A percentile compares a stretch with the other conserved stretches of the same genome.
phyloP scores from a whole-genome alignment of 2,113 vertebrate genomes.

The Corythornis cristatus region DNA sequence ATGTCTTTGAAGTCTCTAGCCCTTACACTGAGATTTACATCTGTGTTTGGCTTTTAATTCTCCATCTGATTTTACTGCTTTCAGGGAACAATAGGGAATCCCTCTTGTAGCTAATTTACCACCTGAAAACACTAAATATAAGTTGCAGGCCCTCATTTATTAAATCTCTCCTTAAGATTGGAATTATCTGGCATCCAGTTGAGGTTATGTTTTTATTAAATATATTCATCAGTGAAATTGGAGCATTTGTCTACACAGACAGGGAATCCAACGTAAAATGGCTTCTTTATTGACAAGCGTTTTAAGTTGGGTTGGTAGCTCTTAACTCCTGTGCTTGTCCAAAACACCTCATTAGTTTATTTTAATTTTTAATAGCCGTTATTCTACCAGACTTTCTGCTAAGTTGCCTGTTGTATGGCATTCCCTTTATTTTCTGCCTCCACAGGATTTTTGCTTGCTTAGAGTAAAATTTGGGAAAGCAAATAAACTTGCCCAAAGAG shows the following conservation, averaged over 20 bases:
- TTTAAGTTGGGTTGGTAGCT: not conserved
- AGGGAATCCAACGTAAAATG: not conserved
- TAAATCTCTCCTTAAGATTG: not conserved
- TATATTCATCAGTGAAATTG: conserved; percentile 18
- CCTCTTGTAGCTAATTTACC: conserved; percentile 51
- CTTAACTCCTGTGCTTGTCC: not conserved
- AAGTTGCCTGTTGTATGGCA: not conserved
- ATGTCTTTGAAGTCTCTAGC: not conserved
- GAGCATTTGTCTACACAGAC: conserved; percentile 24
- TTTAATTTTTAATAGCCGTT: not conserved
- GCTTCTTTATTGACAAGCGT: not conserved
- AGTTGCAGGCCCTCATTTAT: conserved; percentile 23
- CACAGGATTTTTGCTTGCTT: not conserved
- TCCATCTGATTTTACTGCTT: conserved; percentile 16
- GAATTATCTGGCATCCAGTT: not conserved
- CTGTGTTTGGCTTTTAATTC: not conserved
- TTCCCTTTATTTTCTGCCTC: not conserved
- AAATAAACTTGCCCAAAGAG: not conserved
- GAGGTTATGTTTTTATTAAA: not conserved
- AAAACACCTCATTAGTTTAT: not conserved
- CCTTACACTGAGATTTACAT: conserved; percentile 2
- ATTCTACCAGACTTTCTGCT: not conserved
- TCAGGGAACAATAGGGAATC: conserved; percentile 40
- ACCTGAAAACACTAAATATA: conserved; percentile 43
- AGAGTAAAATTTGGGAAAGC: not conserved